Base-by-base conservation (phyloP, 2,797 vertebrate species). In the Characodon lateralis region DNA sequence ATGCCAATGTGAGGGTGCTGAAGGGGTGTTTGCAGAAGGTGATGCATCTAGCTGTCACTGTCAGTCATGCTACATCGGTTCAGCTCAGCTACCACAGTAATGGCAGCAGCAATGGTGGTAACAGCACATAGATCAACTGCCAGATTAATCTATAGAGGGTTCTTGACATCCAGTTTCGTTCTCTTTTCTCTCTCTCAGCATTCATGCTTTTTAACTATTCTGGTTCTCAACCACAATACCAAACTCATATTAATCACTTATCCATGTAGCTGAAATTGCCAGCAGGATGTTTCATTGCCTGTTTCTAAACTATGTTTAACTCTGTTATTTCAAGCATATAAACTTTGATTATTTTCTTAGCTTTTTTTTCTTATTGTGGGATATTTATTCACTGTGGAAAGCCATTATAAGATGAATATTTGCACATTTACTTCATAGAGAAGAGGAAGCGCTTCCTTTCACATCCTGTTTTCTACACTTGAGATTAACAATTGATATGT, bases 241-340 rank as follows among this genome's bases (percentile, higher is more conserved):
- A 82, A 80, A 81, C 76, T 85, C 77, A 83, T 82, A 91, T 88
- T 87, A 87, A 92, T 85, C 86, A 85, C 82, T 90, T 89, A 93
- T 93, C 87, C 46, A 66, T 59, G 80, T 78, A 66, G 77, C 59
- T 76, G 84, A 92, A 92, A 87, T 85, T 89, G 78, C 85, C 83
- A 46, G 71, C 71, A 83, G 77, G 68, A 82, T 82, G 74, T 77
- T 6, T 48, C 81, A 61, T 71, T 24, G 9, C 72, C 83, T 73
- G 78, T 81, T 68, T 73, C 82, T 71, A 82, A 61, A 70, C 79
- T 48, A 78, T 86, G 86, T 90, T 91, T 89, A 93, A 91, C 85
- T 88, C 73, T 66, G 72, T 90, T 87, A 90, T 91, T 91, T 82
- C 77, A 63, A 58, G 48, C 24, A 78, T 71, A 12, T 85, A 75